These are phyloP conservation scores for Hippocampus mohnikei DNA, from an alignment of 2,113 vertebrate species.

Conservation along the genomic window DNA sequence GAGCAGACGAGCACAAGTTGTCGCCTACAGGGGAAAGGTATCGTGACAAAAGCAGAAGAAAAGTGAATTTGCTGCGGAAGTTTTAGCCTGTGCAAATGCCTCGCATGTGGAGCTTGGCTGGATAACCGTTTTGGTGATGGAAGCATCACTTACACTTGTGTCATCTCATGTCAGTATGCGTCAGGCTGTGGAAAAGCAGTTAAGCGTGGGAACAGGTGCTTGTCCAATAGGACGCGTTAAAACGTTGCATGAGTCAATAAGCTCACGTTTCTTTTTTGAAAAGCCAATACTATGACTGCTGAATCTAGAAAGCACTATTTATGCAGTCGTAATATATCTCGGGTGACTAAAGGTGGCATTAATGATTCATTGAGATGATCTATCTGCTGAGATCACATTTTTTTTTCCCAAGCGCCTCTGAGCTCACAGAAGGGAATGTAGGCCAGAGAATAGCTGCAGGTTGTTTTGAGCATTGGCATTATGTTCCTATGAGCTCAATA, in stretches of 20 bases:
- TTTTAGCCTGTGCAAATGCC: slow-evolving; percentile 35
- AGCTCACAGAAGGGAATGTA: slow-evolving; percentile 33
- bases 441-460: slow-evolving; percentile 40
- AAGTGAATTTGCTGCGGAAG: slow-evolving; percentile 60
- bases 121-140: slow-evolving; percentile 31
- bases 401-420: slow-evolving; percentile 17
- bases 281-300: neutral
- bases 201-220: slow-evolving; percentile 50
- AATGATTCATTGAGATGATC: slow-evolving; percentile 32
- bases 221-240: slow-evolving; percentile 1
- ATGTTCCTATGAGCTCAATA: slow-evolving; percentile 46
- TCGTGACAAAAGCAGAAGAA: slow-evolving; percentile 5
- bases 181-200: slow-evolving; percentile 7
- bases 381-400: slow-evolving; percentile 35
- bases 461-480: slow-evolving; percentile 26
- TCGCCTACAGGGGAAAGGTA: slow-evolving; percentile 68
- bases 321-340: neutral
- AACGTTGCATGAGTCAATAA: slow-evolving; percentile 17
- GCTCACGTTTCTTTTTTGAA: neutral
- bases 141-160: slow-evolving; percentile 28
- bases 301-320: neutral
- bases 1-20: slow-evolving; percentile 79
- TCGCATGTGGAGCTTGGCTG: slow-evolving; percentile 22
- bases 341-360: slow-evolving; percentile 16
- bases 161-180: slow-evolving; percentile 24